Evolutionary conservation across 2,888 invertebrate species (phyloP).

Genomic region (Lymantria monacha): DNA sequence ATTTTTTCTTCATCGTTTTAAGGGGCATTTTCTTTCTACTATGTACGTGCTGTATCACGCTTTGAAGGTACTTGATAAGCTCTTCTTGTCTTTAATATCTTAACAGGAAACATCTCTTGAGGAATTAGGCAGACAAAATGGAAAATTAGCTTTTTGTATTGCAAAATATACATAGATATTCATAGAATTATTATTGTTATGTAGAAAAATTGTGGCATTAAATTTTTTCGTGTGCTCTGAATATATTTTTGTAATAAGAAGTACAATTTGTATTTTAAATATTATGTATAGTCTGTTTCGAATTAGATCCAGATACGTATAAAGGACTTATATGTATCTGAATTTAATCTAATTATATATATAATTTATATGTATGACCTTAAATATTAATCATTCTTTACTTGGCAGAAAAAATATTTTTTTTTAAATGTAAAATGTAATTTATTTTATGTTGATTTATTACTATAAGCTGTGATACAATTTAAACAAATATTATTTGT

Average conservation of each 20-base stretch:
- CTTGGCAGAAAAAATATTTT: too few species aligned
- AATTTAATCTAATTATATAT: too few species aligned
- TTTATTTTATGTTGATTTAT: too few species aligned
- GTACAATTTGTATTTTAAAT: neutral
- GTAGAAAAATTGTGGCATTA: conserved; percentile 15
- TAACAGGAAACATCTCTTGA: conserved; percentile 45
- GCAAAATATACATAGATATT: conserved; percentile 21
- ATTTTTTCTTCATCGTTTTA: conserved; percentile 36
- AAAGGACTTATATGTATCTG: too few species aligned
- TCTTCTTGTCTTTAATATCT: conserved; percentile 49
- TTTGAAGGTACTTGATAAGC: conserved; percentile 39
- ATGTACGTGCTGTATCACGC: conserved; percentile 45
- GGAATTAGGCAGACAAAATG: conserved; percentile 41
- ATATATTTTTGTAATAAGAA: conserved; percentile 14
- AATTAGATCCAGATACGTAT: too few species aligned
- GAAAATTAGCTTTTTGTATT: conserved; percentile 35
- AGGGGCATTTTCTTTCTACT: conserved; percentile 27
- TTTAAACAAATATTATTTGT: too few species aligned
- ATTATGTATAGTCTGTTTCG: neutral
- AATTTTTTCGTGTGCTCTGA: conserved; percentile 8
- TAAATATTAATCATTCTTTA: too few species aligned
- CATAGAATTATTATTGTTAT: conserved; percentile 30
- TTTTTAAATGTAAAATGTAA: too few species aligned
- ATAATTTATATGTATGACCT: too few species aligned
- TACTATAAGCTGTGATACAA: too few species aligned